Conservation (phyloP, 2,113 vertebrate genomes). For the Scomber colias region DNA sequence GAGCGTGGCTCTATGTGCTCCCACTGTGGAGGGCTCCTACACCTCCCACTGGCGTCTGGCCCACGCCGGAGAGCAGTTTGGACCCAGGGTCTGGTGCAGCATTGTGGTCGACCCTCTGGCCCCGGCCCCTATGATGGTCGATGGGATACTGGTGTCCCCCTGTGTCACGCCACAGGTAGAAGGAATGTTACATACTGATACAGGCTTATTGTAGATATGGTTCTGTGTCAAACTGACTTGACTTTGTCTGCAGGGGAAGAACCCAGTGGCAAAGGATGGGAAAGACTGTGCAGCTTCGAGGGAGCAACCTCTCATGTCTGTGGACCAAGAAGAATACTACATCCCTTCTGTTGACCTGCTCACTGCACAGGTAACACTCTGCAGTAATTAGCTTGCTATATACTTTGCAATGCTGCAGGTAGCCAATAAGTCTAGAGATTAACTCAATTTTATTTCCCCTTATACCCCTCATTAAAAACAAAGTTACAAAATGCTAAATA, state of each 20-base stretch:
- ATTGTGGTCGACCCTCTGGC: conserved; percentile 92
- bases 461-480: too few species aligned
- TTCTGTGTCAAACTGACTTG: not conserved
- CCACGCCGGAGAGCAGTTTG: conserved; percentile 94
- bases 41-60: conserved; percentile 98
- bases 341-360: conserved; percentile 97
- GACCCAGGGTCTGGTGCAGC: conserved; percentile 98
- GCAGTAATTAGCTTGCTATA: not conserved
- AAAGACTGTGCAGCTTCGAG: conserved; percentile 55
- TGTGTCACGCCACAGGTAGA: conserved; percentile 87
- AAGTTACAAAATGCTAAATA: too few species aligned
- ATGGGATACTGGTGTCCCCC: conserved; percentile 75
- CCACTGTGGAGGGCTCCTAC: conserved; percentile 92
- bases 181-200: not conserved
- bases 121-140: conserved; percentile 79
- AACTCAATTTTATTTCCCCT: not conserved
- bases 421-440: not conserved
- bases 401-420: not conserved
- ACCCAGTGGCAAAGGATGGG: conserved; percentile 71
- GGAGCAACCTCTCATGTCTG: conserved; percentile 73
- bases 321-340: conserved; percentile 89
- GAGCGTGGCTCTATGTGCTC: conserved; percentile 93
- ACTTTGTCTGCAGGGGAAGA: conserved; percentile 75
- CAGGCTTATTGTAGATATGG: not conserved
- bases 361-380: conserved; percentile 91